Percentiles rank a stretch among this genome's conserved stretches.
These are phyloP conservation scores for Sebastes schlegelii DNA, from an alignment of 2,113 vertebrate species.

Conservation along the genomic window DNA sequence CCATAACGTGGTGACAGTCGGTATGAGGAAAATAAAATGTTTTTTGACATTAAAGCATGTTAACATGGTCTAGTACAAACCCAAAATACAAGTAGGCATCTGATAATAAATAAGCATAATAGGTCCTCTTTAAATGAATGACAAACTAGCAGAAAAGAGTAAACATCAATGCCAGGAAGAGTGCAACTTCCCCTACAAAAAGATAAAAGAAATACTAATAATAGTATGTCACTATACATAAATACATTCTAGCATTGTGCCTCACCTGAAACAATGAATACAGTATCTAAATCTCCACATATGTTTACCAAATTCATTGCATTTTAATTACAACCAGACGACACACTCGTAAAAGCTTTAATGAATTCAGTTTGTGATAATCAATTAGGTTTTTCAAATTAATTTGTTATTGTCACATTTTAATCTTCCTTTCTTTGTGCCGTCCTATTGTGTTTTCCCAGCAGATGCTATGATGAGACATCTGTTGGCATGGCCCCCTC, in stretches of 20 bases:
- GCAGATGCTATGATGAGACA: conserved; percentile 62
- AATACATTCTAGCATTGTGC: not conserved
- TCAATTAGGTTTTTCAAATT: conserved; percentile 66
- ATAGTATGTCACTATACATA: not conserved
- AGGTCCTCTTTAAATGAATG: not conserved
- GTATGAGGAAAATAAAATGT: too few species aligned
- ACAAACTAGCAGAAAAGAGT: not conserved
- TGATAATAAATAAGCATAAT: too few species aligned
- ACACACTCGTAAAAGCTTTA: conserved; percentile 20
- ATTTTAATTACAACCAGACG: conserved; percentile 50
- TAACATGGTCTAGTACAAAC: too few species aligned
- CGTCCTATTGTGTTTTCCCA: conserved; percentile 59
- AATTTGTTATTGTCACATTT: conserved; percentile 62
- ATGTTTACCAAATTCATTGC: conserved; percentile 42
- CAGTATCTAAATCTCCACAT: conserved; percentile 24
- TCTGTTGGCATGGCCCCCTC: conserved; percentile 54
- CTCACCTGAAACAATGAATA: conserved; percentile 23
- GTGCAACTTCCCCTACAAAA: not conserved
- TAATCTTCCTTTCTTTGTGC: conserved; percentile 52
- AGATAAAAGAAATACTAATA: not conserved
- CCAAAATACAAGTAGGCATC: too few species aligned
- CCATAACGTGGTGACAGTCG: too few species aligned
- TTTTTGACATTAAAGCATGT: too few species aligned
- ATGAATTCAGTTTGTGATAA: conserved; percentile 63
- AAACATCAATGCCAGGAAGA: not conserved